Base-by-base conservation (phyloP, 2,888 invertebrate genomes). In the Unio pictorum region DNA sequence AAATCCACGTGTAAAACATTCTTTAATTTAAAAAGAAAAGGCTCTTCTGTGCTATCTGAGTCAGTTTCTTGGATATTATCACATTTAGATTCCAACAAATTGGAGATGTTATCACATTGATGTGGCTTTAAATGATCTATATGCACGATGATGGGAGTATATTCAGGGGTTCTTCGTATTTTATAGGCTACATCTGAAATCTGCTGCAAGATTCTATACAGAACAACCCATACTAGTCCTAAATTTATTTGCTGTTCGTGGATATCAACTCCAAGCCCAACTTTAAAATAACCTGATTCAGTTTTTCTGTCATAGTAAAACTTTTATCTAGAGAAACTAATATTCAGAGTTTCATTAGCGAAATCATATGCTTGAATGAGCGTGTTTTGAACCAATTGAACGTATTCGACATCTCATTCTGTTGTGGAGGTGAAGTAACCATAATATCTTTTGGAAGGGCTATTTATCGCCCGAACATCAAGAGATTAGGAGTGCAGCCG, bases 361-460 rank as follows among this genome's bases (percentile, higher is more conserved):
- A 23, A 23, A 23, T 23, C 23, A 64, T 59, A 64, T 28, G 3
- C 64, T 55, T 20, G 54, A 18, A 66, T 69, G 28, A 18, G 66
- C 66, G 62, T 57, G 57, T 45, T 66, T 55, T 45, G 66, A 69
- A 23, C 26, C 64, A 60, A 68, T 28, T 68, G 45, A 5, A 64
- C 64, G 45, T 68, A 68, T 58, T 58, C 30, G 11, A 59, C 17
- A 11, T 20, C 15, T 55, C 23, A 28, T 23, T 4, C 17, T 58
- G 45, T 4, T 20, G 1, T 15, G 34, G 15, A 5, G 65, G 66
- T 15, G n/a, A 18, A 20, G 61, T 61, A 3, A 65, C 61, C 45
- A 71, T 71, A 57, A 71, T 65, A 68, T 73, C 76, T 67, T 72
- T 68, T 58, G 73, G 78, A 55, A 67, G 61, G 59, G 55, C 61